Percentiles rank a stretch among this genome's conserved stretches.
These are phyloP conservation scores for Gorsachius goisagi DNA, from an alignment of 2,113 vertebrate species.

Conservation along the genomic window DNA sequence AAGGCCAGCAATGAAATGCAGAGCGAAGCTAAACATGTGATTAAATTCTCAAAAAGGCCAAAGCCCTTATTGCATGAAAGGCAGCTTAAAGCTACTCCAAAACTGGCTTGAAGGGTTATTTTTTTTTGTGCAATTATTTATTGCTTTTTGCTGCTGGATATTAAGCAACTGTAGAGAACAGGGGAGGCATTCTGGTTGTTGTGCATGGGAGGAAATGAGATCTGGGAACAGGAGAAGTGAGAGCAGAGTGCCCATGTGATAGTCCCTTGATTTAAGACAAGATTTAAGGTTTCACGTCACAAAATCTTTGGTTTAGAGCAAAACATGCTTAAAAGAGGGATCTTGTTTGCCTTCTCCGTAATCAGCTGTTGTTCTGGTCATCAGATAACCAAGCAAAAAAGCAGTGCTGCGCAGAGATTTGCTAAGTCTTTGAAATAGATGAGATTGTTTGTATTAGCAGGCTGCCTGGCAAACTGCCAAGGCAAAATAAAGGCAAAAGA, in stretches of 20 bases:
- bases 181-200: neutral
- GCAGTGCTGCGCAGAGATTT: neutral
- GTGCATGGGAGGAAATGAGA: neutral
- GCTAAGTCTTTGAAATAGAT: neutral
- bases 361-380: neutral
- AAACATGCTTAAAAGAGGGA: neutral
- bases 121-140: neutral
- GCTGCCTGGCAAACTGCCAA: neutral
- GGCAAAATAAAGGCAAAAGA: neutral
- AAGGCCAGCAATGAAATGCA: neutral
- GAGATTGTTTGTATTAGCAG: neutral
- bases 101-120: neutral
- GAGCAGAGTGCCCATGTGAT: neutral
- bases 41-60: conserved; percentile 21
- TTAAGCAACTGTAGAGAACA: neutral
- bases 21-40: neutral
- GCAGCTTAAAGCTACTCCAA: conserved; percentile 13
- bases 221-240: neutral
- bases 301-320: neutral
- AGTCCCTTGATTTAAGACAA: conserved; percentile 1
- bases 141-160: neutral
- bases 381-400: neutral
- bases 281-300: neutral
- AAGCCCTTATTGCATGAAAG: neutral
- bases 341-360: neutral